Conservation (phyloP, 2,113 vertebrate genomes). For the Chiloscyllium plagiosum region DNA sequence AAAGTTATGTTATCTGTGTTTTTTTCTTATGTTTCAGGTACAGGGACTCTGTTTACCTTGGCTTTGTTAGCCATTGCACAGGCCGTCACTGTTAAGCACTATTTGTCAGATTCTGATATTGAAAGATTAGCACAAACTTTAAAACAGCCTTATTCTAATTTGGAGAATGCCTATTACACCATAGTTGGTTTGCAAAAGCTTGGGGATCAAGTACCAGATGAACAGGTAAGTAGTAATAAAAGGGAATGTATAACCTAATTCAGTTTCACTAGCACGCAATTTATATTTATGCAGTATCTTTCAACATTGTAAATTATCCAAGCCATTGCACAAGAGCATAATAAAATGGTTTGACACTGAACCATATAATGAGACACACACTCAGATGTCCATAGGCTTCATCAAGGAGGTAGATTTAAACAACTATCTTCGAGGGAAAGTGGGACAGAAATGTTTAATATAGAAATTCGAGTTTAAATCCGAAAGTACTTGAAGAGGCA, state of each 20-base stretch:
- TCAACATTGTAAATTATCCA: background rate
- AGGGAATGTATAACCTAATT: background rate
- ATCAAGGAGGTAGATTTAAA: background rate
- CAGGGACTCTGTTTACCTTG: constrained; percentile 57
- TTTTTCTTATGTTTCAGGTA: constrained; percentile 51
- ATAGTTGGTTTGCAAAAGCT: constrained; percentile 74
- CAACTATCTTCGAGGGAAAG: background rate
- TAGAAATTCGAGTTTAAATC: background rate
- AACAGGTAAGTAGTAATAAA: constrained; percentile 57
- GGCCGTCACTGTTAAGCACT: constrained; percentile 74
- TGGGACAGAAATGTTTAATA: background rate
- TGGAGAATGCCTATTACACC: constrained; percentile 78
- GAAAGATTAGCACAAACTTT: constrained; percentile 69
- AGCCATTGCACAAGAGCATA: too few species aligned
- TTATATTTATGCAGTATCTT: background rate
- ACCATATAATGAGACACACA: background rate
- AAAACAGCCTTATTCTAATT: constrained; percentile 64
- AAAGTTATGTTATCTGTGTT: background rate
- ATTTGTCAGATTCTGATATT: constrained; percentile 73
- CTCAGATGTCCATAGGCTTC: background rate
- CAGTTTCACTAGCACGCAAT: background rate
- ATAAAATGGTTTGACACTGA: background rate
- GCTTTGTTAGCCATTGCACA: constrained; percentile 55
- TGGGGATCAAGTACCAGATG: constrained; percentile 64
- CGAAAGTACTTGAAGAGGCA: background rate